Evolutionary conservation across 1,140 invertebrate genomes (phyloP), one percentile per base, ranked within the genome.

Genomic region (Micrasema minimum): DNA sequence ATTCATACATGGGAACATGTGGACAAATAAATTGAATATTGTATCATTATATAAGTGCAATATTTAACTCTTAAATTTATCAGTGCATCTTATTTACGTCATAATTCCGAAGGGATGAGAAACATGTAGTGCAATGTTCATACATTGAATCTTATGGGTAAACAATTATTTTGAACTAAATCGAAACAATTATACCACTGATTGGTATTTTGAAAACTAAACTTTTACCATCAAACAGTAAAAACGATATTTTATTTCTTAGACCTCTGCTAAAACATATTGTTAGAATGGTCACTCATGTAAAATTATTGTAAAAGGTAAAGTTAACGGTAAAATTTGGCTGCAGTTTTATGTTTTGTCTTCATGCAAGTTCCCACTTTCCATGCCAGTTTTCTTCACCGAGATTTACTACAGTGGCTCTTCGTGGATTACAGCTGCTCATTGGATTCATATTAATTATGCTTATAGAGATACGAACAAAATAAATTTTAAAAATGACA

Each of bases 31-130:
- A 31, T n/a, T 74, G 70, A 73, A 74, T 68, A n/a, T n/a, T n/a
- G 66, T 64, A 75, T 50, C 66, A 72, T 68, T 67, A 73, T 66
- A 59, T 61, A 74, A 69, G 73, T 75, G 73, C 73, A 59, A 45
- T 71, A 68, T 71, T 75, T 55, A 69, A 69, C 45, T 71, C 73
- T 75, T 75, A 75, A 55, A 35, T 64, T 71, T 75, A 75, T 72
- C 73, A 75, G 73, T 75, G 73, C 73, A 75, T 67, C 59, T 64
- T 64, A 64, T 45, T 45, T 45, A 64, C 23, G 43, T 64, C 23
- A 64, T 45, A 64, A 64, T 16, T 64, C 26, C 59, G 55, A 59
- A 59, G 38, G 38, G 55, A 59, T 59, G 37, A 38, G 37, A 41
- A 64, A 46, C 20, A 16, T 48, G 23, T 26, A 31, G 59, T 64